A percentile compares a stretch with the other conserved stretches of the same genome.
These are phyloP conservation scores for Galerucella calmariensis DNA, from an alignment of 2,888 invertebrate species.

Conservation along the genomic window DNA sequence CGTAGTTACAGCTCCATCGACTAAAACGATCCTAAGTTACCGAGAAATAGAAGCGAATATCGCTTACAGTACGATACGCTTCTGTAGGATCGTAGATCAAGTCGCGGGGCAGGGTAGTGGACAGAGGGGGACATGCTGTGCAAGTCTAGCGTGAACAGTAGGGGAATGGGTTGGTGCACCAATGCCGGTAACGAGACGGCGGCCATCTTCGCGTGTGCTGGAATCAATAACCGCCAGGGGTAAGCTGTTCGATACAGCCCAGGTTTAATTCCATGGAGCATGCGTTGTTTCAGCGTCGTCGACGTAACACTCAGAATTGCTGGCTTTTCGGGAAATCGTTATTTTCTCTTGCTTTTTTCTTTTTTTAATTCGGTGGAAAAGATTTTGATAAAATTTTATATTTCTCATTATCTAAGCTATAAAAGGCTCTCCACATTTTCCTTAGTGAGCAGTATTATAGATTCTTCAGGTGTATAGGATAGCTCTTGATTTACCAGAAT, in stretches of 20 bases:
- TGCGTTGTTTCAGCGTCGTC: conserved; percentile 27
- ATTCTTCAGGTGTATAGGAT: no score
- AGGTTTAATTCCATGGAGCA: conserved; percentile 27
- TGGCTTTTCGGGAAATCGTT: conserved; percentile 35
- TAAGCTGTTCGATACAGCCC: conserved; percentile 60
- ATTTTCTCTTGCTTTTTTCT: conserved; percentile 27
- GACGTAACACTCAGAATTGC: conserved; percentile 13
- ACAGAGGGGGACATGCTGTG: conserved; percentile 50
- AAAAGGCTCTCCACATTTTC: no score
- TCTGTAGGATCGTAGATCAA: conserved; percentile 60
- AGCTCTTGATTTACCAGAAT: no score
- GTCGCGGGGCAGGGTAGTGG: conserved; percentile 49
- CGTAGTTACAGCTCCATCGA: conserved; percentile 53
- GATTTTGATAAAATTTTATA: not conserved
- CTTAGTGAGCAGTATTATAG: no score
- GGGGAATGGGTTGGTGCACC: conserved; percentile 57
- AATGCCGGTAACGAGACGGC: conserved; percentile 60
- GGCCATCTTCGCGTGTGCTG: conserved; percentile 61
- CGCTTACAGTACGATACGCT: conserved; percentile 46
- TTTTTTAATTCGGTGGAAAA: conserved; percentile 10
- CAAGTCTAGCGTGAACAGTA: conserved; percentile 56
- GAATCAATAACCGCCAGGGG: conserved; percentile 61
- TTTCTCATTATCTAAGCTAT: no score
- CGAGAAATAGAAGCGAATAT: conserved; percentile 42
- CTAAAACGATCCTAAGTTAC: conserved; percentile 37